A percentile compares a stretch with the other conserved stretches of the same genome.
Conservation (phyloP, 1,140 invertebrate species). For the Orius insidiosus region DNA sequence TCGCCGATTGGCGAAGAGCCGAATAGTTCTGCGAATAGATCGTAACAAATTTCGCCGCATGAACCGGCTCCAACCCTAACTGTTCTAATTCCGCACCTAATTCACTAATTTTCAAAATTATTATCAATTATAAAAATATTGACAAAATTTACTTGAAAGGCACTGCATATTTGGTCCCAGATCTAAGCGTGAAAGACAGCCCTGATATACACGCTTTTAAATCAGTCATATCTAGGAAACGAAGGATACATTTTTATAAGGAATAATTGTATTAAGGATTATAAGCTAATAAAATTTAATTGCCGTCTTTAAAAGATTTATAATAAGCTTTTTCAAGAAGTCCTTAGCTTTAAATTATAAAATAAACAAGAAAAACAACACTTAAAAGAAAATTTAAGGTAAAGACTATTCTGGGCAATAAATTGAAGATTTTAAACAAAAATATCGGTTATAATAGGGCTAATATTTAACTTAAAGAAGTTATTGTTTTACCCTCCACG, state of each 20-base stretch:
- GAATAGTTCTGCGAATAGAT: neutral
- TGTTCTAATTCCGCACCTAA: slow-evolving; percentile 9
- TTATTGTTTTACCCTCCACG: too few species aligned
- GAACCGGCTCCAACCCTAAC: slow-evolving; percentile 8
- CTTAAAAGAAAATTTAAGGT: too few species aligned
- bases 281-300: too few species aligned
- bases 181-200: neutral
- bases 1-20: neutral
- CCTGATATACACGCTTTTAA: slow-evolving; percentile 9
- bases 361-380: too few species aligned
- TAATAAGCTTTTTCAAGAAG: too few species aligned
- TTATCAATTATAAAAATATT: neutral
- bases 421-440: too few species aligned
- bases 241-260: neutral
- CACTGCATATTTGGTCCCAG: slow-evolving; percentile 5
- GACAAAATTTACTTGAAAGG: neutral
- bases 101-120: slow-evolving; percentile 3
- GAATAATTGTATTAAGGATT: too few species aligned
- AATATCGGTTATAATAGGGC: too few species aligned
- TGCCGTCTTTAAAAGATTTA: too few species aligned
- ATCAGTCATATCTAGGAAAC: slow-evolving; percentile 7
- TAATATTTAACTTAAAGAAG: too few species aligned
- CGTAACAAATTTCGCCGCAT: neutral
- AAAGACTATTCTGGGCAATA: too few species aligned
- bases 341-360: too few species aligned